Evolutionary conservation across 2,888 invertebrate genomes (phyloP).

Genomic region (Baronia brevicornis): DNA sequence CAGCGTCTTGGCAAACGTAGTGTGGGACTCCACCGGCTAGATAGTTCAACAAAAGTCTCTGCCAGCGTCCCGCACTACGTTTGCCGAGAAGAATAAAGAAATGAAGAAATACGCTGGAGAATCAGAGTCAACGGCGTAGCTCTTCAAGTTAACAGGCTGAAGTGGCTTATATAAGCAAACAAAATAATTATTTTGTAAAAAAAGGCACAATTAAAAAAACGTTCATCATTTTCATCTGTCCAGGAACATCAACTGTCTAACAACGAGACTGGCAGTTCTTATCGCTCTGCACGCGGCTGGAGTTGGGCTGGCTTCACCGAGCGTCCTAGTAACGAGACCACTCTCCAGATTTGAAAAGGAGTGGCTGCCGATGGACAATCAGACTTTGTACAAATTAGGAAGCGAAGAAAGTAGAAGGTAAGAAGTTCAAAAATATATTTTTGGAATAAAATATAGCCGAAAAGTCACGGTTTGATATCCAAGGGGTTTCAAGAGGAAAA

Average conservation of each 20-base stretch:
- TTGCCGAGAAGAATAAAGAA: too few species aligned
- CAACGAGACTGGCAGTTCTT: constrained; percentile 44
- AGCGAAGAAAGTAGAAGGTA: constrained; percentile 54
- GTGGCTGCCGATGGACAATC: constrained; percentile 63
- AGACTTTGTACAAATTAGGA: constrained; percentile 51
- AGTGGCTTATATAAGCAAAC: too few species aligned
- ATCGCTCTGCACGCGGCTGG: constrained; percentile 56
- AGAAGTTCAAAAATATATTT: constrained; percentile 16
- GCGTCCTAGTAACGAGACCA: constrained; percentile 51
- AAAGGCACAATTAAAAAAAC: neutral
- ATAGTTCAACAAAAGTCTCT: too few species aligned
- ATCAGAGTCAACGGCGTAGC: too few species aligned
- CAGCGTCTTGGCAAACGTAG: too few species aligned
- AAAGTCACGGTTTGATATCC: too few species aligned
- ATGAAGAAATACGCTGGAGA: too few species aligned
- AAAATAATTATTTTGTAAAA: constrained; percentile 3
- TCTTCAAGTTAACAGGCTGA: too few species aligned
- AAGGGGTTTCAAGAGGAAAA: too few species aligned
- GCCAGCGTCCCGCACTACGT: too few species aligned
- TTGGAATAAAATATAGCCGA: too few species aligned
- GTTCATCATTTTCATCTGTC: constrained; percentile 17
- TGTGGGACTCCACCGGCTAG: too few species aligned
- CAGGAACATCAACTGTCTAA: constrained; percentile 42
- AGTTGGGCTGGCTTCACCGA: constrained; percentile 56
- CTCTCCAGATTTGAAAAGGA: constrained; percentile 39